A percentile compares a stretch with the other conserved stretches of the same genome.
These are phyloP conservation scores for Alethe diademata DNA, from an alignment of 2,113 vertebrate species.

Conservation along the genomic window DNA sequence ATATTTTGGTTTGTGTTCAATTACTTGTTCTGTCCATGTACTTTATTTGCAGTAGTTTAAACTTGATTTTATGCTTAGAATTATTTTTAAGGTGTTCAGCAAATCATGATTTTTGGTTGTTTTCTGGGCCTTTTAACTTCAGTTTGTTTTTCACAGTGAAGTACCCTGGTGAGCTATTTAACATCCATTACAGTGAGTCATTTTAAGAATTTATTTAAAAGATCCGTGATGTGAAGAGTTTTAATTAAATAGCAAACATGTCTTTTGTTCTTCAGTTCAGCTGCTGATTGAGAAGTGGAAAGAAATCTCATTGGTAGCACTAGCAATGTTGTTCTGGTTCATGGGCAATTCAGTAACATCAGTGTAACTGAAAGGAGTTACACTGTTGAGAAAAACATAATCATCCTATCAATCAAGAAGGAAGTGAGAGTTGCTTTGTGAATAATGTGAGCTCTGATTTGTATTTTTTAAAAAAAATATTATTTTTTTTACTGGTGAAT, in stretches of 20 bases:
- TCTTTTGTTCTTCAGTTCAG: neutral
- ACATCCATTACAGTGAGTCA: neutral
- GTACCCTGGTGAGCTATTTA: neutral
- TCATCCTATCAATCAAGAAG: neutral
- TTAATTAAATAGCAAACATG: neutral
- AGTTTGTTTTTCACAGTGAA: neutral
- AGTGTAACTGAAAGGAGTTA: neutral
- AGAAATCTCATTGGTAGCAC: neutral
- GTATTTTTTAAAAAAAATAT: fast-evolving
- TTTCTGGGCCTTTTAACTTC: neutral
- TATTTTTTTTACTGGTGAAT: neutral
- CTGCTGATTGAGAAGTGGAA: neutral
- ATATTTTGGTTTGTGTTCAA: neutral
- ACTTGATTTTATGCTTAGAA: neutral
- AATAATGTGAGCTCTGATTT: neutral
- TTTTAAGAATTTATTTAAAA: neutral
- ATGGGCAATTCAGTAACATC: neutral
- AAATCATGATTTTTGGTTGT: neutral
- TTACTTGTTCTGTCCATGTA: neutral
- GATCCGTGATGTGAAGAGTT: neutral
- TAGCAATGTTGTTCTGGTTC: neutral
- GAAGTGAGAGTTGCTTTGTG: neutral
- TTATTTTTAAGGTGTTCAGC: neutral
- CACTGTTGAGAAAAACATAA: neutral
- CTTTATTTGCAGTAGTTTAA: neutral